phyloP scores from a whole-genome alignment of 2,797 vertebrate species.

The Labroides dimidiatus region DNA sequence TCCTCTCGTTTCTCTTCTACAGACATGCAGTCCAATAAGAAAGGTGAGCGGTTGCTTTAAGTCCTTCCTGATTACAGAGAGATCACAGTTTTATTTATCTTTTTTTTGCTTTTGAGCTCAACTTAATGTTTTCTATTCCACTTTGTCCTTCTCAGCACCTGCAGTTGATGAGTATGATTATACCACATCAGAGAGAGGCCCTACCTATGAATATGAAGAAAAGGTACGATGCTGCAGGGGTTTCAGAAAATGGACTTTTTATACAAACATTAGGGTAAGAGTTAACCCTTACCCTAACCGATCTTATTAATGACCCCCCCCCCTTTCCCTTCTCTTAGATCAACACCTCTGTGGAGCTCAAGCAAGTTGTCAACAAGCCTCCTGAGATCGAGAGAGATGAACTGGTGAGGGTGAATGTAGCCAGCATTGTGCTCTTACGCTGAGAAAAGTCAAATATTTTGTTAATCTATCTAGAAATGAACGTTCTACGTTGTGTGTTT shows the following conservation, averaged over 20 bases:
- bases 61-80: conserved; percentile 4
- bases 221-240: conserved; percentile 77
- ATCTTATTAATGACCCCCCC: background rate
- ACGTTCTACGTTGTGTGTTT: background rate
- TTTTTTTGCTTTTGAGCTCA: conserved; percentile 1
- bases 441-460: too few species aligned
- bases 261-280: background rate
- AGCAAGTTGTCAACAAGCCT: conserved; percentile 89
- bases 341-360: conserved; percentile 88
- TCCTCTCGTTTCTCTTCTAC: conserved; percentile 21
- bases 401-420: conserved; percentile 81
- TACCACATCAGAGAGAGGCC: conserved; percentile 83
- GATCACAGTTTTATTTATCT: background rate
- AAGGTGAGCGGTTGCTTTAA: conserved; percentile 78
- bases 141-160: conserved; percentile 52
- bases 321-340: conserved; percentile 76
- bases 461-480: too few species aligned
- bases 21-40: conserved; percentile 86
- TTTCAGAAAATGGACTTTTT: background rate
- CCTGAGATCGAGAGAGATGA: conserved; percentile 92
- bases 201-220: conserved; percentile 87
- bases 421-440: too few species aligned
- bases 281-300: too few species aligned
- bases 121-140: conserved; percentile 4
- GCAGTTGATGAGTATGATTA: conserved; percentile 86